Conservation (phyloP, 2,113 vertebrate genomes). For the Mellivora capensis region DNA sequence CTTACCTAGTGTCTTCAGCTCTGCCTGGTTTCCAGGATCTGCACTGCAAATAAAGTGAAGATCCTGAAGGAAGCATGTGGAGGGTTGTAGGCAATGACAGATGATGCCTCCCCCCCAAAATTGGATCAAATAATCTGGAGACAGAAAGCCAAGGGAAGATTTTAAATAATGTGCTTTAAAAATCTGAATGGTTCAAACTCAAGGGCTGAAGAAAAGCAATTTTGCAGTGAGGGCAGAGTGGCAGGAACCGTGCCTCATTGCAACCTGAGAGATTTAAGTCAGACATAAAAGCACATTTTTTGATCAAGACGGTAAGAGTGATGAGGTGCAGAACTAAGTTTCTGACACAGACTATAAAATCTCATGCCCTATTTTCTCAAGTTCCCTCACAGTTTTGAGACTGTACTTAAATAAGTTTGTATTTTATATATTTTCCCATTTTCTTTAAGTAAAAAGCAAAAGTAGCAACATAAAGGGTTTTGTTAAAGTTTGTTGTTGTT, state of each 20-base stretch:
- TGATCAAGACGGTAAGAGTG: neutral
- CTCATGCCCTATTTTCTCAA: neutral
- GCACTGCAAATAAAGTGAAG: neutral
- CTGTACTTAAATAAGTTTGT: neutral
- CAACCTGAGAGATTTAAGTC: neutral
- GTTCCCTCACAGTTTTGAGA: neutral
- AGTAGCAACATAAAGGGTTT: neutral
- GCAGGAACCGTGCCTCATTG: neutral
- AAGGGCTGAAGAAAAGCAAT: neutral
- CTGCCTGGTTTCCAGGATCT: neutral
- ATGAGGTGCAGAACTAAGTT: neutral
- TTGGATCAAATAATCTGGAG: neutral
- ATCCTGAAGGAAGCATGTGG: neutral
- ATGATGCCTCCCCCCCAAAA: neutral
- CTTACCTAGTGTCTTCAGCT: neutral
- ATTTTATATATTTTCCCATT: conserved; percentile 9
- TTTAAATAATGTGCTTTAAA: neutral
- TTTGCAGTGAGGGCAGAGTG: neutral
- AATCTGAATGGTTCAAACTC: neutral
- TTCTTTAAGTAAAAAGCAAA: conserved; percentile 3
- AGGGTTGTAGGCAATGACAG: neutral
- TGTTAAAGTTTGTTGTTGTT: neutral
- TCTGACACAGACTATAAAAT: neutral
- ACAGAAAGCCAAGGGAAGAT: neutral
- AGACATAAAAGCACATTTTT: neutral